Conservation (phyloP, 1,140 invertebrate species). For the Galleria mellonella region DNA sequence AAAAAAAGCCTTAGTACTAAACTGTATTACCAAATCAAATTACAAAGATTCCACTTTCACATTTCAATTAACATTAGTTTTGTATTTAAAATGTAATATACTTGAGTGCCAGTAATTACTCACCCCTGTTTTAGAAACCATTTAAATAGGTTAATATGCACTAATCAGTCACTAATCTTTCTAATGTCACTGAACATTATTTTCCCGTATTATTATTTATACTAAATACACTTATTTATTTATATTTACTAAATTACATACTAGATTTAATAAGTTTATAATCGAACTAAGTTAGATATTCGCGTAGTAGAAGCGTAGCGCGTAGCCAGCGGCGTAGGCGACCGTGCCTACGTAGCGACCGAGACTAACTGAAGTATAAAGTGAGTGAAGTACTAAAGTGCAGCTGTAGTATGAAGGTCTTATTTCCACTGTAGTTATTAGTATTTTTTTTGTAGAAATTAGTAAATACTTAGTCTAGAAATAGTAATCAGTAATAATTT, state of each 20-base stretch:
- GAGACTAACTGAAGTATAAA: slow-evolving; percentile 32
- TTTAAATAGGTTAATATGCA: slow-evolving; percentile 49
- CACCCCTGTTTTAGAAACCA: slow-evolving; percentile 44
- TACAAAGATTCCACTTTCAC: too few species aligned
- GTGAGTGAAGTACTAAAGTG: too few species aligned
- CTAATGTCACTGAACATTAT: slow-evolving; percentile 28
- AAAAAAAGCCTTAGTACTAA: too few species aligned
- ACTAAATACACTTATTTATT: background rate
- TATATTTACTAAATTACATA: background rate
- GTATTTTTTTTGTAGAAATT: too few species aligned
- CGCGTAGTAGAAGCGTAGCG: slow-evolving; percentile 7
- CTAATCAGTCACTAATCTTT: slow-evolving; percentile 31
- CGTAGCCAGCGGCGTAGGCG: slow-evolving; percentile 28
- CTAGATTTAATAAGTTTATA: slow-evolving; percentile 4
- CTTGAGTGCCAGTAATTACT: slow-evolving; percentile 40
- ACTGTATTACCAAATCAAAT: too few species aligned
- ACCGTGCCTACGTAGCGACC: slow-evolving; percentile 29
- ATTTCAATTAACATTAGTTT: too few species aligned
- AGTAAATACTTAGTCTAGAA: too few species aligned
- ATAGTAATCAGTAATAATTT: too few species aligned
- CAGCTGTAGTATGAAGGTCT: too few species aligned
- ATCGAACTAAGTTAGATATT: slow-evolving; percentile 17
- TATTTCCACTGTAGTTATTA: too few species aligned
- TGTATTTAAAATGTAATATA: too few species aligned
- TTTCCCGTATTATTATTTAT: slow-evolving; percentile 2